Evolutionary conservation across 2,113 vertebrate species (phyloP).

Genomic region (Tyrannus savana): DNA sequence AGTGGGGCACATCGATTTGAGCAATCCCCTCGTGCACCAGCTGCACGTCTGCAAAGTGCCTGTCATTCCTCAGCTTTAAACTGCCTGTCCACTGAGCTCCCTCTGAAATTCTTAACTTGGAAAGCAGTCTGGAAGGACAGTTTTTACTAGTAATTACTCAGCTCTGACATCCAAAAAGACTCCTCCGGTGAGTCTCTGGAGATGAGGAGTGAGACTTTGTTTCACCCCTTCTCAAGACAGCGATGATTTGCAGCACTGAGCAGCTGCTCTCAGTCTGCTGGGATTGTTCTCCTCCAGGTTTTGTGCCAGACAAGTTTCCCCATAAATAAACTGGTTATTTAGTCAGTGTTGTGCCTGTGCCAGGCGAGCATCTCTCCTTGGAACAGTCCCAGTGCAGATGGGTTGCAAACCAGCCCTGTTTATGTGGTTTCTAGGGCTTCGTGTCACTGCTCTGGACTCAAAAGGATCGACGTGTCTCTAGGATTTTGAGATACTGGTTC

Average conservation of each 20-base stretch:
- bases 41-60: not conserved
- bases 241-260: not conserved
- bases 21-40: not conserved
- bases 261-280: slow-evolving; percentile 47
- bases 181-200: not conserved
- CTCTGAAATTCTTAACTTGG: not conserved
- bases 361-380: slow-evolving; percentile 19
- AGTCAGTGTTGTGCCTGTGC: slow-evolving; percentile 42
- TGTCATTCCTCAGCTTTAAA: not conserved
- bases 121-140: not conserved
- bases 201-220: not conserved
- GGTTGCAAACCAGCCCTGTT: slow-evolving; percentile 45
- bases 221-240: not conserved
- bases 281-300: slow-evolving; percentile 38
- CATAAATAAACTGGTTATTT: slow-evolving; percentile 49
- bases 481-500: not conserved
- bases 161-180: not conserved
- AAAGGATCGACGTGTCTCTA: slow-evolving; percentile 24
- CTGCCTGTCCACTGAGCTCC: not conserved
- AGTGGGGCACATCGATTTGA: rapidly evolving
- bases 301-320: slow-evolving; percentile 36
- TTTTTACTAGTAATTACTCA: not conserved
- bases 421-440: slow-evolving; percentile 41
- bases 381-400: slow-evolving; percentile 29
- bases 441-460: slow-evolving; percentile 48